Evolutionary conservation across 2,113 vertebrate species (phyloP).

Genomic region (Diadophis punctatus): DNA sequence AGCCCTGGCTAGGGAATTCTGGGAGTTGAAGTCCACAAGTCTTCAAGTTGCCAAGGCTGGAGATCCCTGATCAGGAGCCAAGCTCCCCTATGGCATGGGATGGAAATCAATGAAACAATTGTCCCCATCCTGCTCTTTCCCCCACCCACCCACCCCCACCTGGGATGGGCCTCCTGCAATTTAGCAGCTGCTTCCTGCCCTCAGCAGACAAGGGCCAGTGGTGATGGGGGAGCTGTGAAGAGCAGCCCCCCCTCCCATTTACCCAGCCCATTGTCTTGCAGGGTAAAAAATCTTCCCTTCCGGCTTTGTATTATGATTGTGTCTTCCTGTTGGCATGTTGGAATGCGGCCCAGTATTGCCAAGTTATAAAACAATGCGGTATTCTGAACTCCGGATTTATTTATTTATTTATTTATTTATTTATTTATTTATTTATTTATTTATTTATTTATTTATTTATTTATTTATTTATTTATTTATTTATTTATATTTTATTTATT

Average conservation of each 20-base stretch:
- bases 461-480: no score
- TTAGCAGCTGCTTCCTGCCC: background rate
- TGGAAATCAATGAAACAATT: background rate
- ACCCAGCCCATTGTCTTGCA: background rate
- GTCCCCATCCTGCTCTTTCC: background rate
- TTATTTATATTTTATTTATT: no score
- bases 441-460: no score
- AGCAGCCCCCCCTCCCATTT: background rate
- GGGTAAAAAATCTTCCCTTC: background rate
- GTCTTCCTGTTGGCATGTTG: background rate
- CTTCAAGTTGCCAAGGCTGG: no score
- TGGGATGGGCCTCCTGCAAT: background rate
- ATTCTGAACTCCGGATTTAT: background rate
- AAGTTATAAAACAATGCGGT: background rate
- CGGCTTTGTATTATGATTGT: background rate
- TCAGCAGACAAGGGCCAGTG: background rate
- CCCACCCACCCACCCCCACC: background rate
- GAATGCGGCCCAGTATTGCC: background rate
- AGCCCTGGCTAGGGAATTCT: no score
- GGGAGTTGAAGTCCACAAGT: no score
- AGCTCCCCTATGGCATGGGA: background rate
- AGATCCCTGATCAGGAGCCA: background rate
- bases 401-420: no score
- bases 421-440: no score
- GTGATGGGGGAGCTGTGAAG: background rate